Base-by-base conservation (phyloP, 2,113 vertebrate species). In the Zapornia atra region DNA sequence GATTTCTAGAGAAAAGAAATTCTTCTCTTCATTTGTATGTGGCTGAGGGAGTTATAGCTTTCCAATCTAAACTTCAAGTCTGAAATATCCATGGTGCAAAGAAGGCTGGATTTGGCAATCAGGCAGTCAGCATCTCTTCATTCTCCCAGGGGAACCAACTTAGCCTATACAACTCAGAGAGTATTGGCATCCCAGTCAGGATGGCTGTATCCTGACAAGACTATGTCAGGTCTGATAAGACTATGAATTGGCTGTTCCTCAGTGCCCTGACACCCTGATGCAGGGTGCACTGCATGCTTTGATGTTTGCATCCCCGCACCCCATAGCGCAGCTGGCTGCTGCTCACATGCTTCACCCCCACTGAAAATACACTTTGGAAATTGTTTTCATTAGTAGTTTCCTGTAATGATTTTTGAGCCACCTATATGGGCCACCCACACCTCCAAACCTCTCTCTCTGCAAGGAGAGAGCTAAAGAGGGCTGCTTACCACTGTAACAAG, bases 401-500 rank as follows among this genome's bases (percentile, higher is more conserved):
- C 29, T 76, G 10, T 44, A 24, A 28, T 25, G 13, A 20, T 24
- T 78, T 82, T 29, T 2, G 2, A 88, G 64, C 10, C 36, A 60
- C 29, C 9, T 77, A 5, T 34, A 5, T 2, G 59, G 59, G 42
- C 11, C 21, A 20, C 21, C 46, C 51, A 57, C 24, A 72, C 13
- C 73, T 75, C 70, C 77, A 57, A 51, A 66, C 59, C 34, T 86
- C 51, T 84, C n/a, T 81, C 68, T 75, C 11, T 38, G n/a, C 40
- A 42, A 17, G 0, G 0, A 86, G 33, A 71, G 15, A 61, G 6
- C 11, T 72, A 16, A 68, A 72, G 42, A 76, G 14, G 16, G 36
- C 12, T 70, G 61, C 10, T 40, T 65, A 48, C 15, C 11, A 7
- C 12, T 40, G 3, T 5, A 71, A 40, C 0, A 1, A 59, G 7